Base-by-base conservation (phyloP, 2,113 vertebrate genomes). In the Indicator maculatus region DNA sequence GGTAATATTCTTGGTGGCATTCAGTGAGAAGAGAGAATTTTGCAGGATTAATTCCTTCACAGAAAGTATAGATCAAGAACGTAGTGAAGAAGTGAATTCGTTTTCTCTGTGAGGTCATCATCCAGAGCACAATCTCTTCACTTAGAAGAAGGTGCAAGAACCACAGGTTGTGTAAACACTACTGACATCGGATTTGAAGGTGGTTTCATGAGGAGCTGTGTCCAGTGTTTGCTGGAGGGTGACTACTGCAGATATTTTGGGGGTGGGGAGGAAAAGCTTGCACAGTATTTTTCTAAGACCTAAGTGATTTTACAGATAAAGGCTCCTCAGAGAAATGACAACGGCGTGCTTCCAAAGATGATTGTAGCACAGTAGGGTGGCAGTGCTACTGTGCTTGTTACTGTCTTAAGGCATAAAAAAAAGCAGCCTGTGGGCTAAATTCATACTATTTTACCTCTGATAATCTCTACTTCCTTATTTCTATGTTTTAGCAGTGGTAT, bases 161-260 rank as follows among this genome's bases (percentile, higher is more conserved):
- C 50, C 2, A 2, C 19, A 9, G 61, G 12, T 9, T 50, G 69
- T 39, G 30, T 47, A 21, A 60, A 23, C 24, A 15, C 24, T 14
- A 11, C 39, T 0, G 0, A 1, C 39, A 31, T 28, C 52, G 6
- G 6, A 30, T 16, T 16, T 16, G 27, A 17, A 44, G 15, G 20
- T 2, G 1, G 4, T 11, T 52, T 70, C 65, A 58, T 0, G 1
- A 45, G 60, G 18, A 84, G 3, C 14, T 39, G 21, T 19, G 21
- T 36, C 41, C 28, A 38, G 65, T 27, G 13, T 33, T 6, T 70
- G 50, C 36, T 80, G 59, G 38, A 61, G 24, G 3, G 5, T 0
- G 3, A 41, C 16, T 52, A 4, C 67, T 64, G 38, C 16, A 36
- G 30, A 16, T 10, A 3, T 30, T 30, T 36, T 23, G 12, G n/a